Evolutionary conservation across 2,113 vertebrate genomes (phyloP), one percentile per base, ranked within the genome.

Genomic region (Melanotaenia duboulayi): DNA sequence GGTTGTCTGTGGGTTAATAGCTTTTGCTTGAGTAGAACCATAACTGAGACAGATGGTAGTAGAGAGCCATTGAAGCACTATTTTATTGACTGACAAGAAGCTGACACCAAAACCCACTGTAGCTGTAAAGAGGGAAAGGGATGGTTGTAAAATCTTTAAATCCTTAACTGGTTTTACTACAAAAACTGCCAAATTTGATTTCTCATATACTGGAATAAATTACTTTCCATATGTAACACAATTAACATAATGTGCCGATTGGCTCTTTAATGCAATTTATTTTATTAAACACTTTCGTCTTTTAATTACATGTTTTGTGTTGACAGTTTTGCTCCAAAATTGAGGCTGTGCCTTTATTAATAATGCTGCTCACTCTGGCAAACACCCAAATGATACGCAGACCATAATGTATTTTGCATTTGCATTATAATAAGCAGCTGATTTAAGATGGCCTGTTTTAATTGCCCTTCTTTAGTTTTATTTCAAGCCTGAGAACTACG

Each of bases 391-490:
- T 82, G 52, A 78, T 71, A 68, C 66, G 12, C 32, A 46, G 65
- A 37, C 81, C 55, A 81, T 90, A 86, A 87, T 83, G 65, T 69
- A 22, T 57, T 58, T 46, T 23, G 48, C 73, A 89, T 93, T 92
- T 90, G 84, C 79, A 87, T 91, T 87, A 89, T 80, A 88, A 91
- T 85, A 80, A 84, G 81, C 67, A 84, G 83, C 87, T 87, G 84
- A 91, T 91, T 91, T 86, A 85, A 88, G 65, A 85, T 70, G 49
- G 64, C 75, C 64, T 5, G 35, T 80, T 85, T 90, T 93, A 92
- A 92, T 92, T 89, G 86, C 76, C 69, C 76, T 88, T 84, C 71
- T 79, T 82, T 73, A 58, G 54, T 84, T 76, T 57, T 71, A 76
- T 71, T 70, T 74, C 12, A 22, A 61, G 63, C 65, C 54, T 17